Percentiles rank a stretch among this genome's conserved stretches.
Evolutionary conservation across 2,113 vertebrate genomes (phyloP).

Genomic region (Oxyura jamaicensis): DNA sequence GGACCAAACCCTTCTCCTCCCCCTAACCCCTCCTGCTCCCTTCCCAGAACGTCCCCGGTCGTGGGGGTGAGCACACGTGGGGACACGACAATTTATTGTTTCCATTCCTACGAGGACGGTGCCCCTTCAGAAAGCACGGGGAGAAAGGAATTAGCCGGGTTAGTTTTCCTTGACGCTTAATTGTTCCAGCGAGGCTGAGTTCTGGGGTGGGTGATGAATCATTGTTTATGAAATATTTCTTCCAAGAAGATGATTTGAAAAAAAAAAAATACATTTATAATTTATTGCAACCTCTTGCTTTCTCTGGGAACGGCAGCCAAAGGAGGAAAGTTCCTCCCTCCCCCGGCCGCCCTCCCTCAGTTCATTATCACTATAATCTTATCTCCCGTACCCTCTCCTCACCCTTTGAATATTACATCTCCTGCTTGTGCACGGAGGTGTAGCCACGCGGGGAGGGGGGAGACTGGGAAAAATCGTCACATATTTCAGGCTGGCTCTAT

Average conservation of each 20-base stretch:
- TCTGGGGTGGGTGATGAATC: constrained; percentile 54
- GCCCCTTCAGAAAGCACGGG: not conserved
- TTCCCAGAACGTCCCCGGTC: not conserved
- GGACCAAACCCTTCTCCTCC: no score
- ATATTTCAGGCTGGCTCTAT: constrained; percentile 77
- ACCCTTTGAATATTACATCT: constrained; percentile 52
- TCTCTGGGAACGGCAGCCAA: constrained; percentile 1
- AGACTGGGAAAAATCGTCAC: constrained; percentile 59
- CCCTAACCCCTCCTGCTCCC: not conserved
- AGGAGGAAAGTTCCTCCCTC: constrained; percentile 55
- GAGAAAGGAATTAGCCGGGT: constrained; percentile 14
- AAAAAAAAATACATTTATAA: constrained; percentile 39
- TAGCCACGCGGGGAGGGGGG: not conserved
- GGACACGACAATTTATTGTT: not conserved
- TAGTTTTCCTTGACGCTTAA: constrained; percentile 35
- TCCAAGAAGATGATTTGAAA: constrained; percentile 57
- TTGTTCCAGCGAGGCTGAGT: constrained; percentile 52
- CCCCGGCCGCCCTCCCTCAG: constrained; percentile 13
- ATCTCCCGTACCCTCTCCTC: constrained; percentile 16
- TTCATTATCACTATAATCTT: constrained; percentile 53
- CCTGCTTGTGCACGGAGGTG: not conserved
- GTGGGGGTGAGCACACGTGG: not conserved
- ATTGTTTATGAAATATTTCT: constrained; percentile 57
- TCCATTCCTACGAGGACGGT: not conserved
- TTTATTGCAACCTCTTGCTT: constrained; percentile 46